Percentiles rank a stretch among this genome's conserved stretches.
phyloP scores from a whole-genome alignment of 2,888 invertebrate genomes.

The Drosophila limbata region DNA sequence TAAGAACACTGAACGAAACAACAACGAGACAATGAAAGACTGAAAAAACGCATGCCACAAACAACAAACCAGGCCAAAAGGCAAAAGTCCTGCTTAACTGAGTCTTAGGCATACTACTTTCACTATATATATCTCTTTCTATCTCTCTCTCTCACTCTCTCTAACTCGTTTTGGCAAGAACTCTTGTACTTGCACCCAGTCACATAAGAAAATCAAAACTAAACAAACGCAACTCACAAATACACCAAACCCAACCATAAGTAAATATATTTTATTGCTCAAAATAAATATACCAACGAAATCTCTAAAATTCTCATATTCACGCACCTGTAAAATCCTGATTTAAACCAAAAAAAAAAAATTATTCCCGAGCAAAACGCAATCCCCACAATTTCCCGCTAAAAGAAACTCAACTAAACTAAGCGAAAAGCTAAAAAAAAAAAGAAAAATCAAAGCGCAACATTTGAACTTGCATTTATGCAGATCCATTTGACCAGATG shows the following conservation, averaged over 20 bases:
- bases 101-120: conserved; percentile 39
- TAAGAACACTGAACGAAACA: conserved; percentile 33
- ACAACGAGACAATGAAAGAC: conserved; percentile 44
- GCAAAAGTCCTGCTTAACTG: conserved; percentile 34
- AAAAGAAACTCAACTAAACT: conserved; percentile 63
- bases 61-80: conserved; percentile 31
- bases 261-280: conserved; percentile 42
- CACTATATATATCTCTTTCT: conserved; percentile 26
- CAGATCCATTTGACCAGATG: conserved; percentile 84
- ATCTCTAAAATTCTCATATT: conserved; percentile 47
- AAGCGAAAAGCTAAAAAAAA: conserved; percentile 41
- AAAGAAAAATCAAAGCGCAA: conserved; percentile 56
- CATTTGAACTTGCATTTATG: conserved; percentile 82
- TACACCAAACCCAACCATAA: conserved; percentile 35
- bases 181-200: conserved; percentile 70
- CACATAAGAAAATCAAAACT: conserved; percentile 44
- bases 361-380: conserved; percentile 4
- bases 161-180: conserved; percentile 64
- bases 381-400: conserved; percentile 29
- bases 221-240: conserved; percentile 37
- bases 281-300: conserved; percentile 46
- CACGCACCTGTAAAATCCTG: conserved; percentile 71
- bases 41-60: conserved; percentile 56
- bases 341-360: conserved; percentile 39
- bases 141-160: conserved; percentile 23